Conservation (phyloP, 2,888 invertebrate species). For the Glyphotaelius pellucidus region DNA sequence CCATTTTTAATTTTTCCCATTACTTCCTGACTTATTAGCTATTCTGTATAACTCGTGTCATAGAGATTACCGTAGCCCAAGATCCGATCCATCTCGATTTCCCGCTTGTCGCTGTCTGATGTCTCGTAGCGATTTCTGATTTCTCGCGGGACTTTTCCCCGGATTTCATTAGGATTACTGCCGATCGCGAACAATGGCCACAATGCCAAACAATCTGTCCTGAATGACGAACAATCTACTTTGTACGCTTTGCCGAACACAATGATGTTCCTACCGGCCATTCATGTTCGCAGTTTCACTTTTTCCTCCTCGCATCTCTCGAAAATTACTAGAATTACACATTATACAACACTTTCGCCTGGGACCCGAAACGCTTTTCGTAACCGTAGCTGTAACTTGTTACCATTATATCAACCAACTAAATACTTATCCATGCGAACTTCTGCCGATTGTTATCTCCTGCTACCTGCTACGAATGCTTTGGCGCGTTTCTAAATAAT, state of each 20-base stretch:
- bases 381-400: background rate
- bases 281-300: conserved; percentile 60
- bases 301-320: conserved; percentile 26
- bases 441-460: conserved; percentile 28
- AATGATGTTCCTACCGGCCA: conserved; percentile 37
- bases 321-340: background rate
- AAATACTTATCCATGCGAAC: conserved; percentile 17
- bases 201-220: conserved; percentile 11
- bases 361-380: conserved; percentile 24
- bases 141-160: conserved; percentile 36
- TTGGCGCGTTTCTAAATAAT: conserved; percentile 29
- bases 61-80: background rate
- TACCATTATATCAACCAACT: background rate
- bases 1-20: background rate
- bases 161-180: conserved; percentile 33
- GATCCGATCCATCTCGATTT: background rate
- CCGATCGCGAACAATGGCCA: conserved; percentile 7
- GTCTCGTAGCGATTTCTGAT: conserved; percentile 21
- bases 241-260: conserved; percentile 49
- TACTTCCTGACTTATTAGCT: background rate
- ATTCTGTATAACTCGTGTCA: background rate
- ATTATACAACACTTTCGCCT: conserved; percentile 65
- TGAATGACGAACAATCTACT: background rate
- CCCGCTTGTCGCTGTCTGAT: background rate
- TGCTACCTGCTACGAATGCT: background rate